These are phyloP conservation scores for Smithornis capensis DNA, from an alignment of 2,113 vertebrate species.

Conservation along the genomic window DNA sequence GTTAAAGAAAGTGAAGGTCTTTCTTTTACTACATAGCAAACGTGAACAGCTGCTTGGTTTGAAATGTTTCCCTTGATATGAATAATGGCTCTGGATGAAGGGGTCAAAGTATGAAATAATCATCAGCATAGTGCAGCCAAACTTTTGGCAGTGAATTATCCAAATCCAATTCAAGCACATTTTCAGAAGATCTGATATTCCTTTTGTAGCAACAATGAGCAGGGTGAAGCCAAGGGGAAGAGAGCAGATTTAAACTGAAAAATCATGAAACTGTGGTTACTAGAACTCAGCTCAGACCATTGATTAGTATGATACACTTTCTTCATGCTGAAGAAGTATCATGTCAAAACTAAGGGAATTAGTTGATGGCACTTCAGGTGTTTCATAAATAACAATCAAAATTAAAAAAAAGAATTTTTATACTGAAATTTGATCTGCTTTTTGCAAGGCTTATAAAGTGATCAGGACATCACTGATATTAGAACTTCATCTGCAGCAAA, in stretches of 20 bases:
- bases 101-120: constrained; percentile 20
- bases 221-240: background rate
- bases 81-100: background rate
- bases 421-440: background rate
- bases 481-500: background rate
- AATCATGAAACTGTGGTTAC: background rate
- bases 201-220: background rate
- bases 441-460: background rate
- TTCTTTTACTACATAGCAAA: background rate
- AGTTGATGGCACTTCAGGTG: background rate
- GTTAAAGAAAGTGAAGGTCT: background rate
- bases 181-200: background rate
- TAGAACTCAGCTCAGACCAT: background rate
- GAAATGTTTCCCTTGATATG: constrained; percentile 15
- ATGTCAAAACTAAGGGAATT: background rate
- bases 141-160: background rate
- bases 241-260: background rate
- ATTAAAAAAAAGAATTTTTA: background rate
- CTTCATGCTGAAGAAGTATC: background rate
- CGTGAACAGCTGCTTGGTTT: background rate
- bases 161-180: constrained; percentile 15
- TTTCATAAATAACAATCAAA: background rate
- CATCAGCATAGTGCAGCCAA: background rate
- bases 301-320: background rate
- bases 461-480: background rate